Percentiles rank a stretch among this genome's conserved stretches.
Evolutionary conservation across 2,888 invertebrate genomes (phyloP).

Genomic region (Xestia rhomboidea): DNA sequence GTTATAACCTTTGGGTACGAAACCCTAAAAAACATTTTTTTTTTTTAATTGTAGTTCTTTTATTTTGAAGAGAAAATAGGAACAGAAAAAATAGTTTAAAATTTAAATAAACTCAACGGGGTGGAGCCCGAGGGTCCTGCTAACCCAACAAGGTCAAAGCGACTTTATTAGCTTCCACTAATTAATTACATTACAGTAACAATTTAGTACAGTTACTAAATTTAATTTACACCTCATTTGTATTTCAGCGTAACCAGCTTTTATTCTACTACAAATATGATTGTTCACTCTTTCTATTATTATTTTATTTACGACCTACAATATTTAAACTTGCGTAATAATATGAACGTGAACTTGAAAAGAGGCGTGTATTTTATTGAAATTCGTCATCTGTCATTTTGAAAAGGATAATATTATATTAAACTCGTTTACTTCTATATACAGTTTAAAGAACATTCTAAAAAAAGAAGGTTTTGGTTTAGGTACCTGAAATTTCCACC

Average conservation of each 20-base stretch:
- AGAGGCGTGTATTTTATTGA: too few species aligned
- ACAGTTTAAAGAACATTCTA: too few species aligned
- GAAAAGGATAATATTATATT: too few species aligned
- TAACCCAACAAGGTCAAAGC: constrained; percentile 37
- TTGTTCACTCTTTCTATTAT: background rate
- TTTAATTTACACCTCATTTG: constrained; percentile 40
- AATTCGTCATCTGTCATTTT: too few species aligned
- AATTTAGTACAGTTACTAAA: constrained; percentile 34
- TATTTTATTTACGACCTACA: background rate
- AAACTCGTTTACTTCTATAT: too few species aligned
- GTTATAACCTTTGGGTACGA: too few species aligned
- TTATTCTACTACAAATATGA: constrained; percentile 1
- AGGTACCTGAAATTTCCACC: too few species aligned
- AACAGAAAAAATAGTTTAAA: background rate
- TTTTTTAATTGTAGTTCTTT: background rate
- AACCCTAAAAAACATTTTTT: too few species aligned
- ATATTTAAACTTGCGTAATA: background rate
- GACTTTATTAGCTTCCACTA: constrained; percentile 49
- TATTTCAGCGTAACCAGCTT: constrained; percentile 2
- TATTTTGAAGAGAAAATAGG: background rate
- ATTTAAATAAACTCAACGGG: constrained; percentile 25
- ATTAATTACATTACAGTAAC: constrained; percentile 52
- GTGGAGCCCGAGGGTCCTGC: constrained; percentile 29
- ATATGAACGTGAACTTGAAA: too few species aligned
- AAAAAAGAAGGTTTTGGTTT: too few species aligned